phyloP scores from a whole-genome alignment of 2,888 invertebrate species.

The Drosophila ustulata region DNA sequence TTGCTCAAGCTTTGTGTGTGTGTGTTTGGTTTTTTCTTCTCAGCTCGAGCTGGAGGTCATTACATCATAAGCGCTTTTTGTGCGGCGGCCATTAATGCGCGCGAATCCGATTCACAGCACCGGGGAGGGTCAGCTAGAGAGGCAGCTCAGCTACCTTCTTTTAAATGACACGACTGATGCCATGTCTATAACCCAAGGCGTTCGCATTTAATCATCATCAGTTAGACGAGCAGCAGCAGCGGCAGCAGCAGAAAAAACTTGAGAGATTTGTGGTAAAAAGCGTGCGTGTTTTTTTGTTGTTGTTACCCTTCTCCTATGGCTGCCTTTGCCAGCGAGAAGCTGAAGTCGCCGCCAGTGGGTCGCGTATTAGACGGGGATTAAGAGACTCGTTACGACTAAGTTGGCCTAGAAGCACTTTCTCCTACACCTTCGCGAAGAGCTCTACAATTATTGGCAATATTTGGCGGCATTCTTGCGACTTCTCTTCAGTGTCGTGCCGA shows the following conservation, averaged over 20 bases:
- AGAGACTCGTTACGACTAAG: constrained; percentile 35
- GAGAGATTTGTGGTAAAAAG: constrained; percentile 75
- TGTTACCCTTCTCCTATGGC: constrained; percentile 41
- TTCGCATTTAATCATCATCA: constrained; percentile 83
- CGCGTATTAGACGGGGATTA: constrained; percentile 59
- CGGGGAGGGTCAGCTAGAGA: constrained; percentile 23
- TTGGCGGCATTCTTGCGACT: neutral
- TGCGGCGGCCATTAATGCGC: constrained; percentile 75
- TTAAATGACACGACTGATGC: constrained; percentile 82
- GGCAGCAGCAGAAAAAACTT: constrained; percentile 57
- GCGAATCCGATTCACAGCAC: constrained; percentile 71
- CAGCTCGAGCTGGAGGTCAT: constrained; percentile 65
- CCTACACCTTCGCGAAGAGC: constrained; percentile 1
- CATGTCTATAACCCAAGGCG: constrained; percentile 83
- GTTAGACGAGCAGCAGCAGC: constrained; percentile 73
- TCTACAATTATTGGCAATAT: neutral
- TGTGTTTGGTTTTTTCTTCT: constrained; percentile 24
- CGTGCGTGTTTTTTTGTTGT: constrained; percentile 65
- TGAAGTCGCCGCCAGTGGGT: constrained; percentile 37
- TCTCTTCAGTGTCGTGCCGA: constrained; percentile 7
- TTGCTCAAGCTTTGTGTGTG: constrained; percentile 59
- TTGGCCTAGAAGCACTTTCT: constrained; percentile 49
- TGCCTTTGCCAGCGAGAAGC: constrained; percentile 8
- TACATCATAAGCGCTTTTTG: constrained; percentile 78
- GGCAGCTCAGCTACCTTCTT: constrained; percentile 70